Evolutionary conservation across 2,888 invertebrate species (phyloP).

Genomic region (Luperina testacea): DNA sequence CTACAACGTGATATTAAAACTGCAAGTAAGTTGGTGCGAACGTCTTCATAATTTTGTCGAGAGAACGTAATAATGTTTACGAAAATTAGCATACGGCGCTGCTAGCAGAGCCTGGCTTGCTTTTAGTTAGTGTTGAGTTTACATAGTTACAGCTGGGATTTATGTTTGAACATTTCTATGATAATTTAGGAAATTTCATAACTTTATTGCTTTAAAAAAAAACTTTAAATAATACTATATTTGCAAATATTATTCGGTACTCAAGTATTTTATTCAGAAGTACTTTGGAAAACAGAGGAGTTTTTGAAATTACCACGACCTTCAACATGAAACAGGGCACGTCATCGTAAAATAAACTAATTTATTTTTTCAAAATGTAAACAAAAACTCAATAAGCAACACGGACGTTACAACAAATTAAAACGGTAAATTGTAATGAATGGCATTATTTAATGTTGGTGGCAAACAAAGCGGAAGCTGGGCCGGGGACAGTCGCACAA

Average conservation of each 20-base stretch:
- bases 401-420: constrained; percentile 22
- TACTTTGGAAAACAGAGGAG: not conserved
- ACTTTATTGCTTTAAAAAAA: not conserved
- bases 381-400: constrained; percentile 10
- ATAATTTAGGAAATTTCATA: not conserved
- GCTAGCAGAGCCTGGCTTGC: not conserved
- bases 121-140: constrained; percentile 9
- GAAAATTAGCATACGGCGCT: constrained; percentile 15
- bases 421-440: constrained; percentile 44
- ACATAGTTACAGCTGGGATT: not conserved
- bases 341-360: not conserved
- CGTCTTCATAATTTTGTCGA: constrained; percentile 26
- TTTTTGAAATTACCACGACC: not conserved
- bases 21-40: constrained; percentile 33
- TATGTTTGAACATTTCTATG: not conserved
- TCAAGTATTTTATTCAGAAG: not conserved
- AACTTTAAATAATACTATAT: not conserved
- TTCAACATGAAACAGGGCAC: not conserved
- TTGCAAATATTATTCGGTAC: not conserved
- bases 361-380: not conserved
- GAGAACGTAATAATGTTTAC: constrained; percentile 29
- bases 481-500: constrained; percentile 11
- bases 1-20: constrained; percentile 35
- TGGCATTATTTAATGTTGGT: constrained; percentile 35
- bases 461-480: constrained; percentile 40